These are phyloP conservation scores for Falco cherrug DNA, from an alignment of 2,797 vertebrate genomes.

Conservation along the genomic window DNA sequence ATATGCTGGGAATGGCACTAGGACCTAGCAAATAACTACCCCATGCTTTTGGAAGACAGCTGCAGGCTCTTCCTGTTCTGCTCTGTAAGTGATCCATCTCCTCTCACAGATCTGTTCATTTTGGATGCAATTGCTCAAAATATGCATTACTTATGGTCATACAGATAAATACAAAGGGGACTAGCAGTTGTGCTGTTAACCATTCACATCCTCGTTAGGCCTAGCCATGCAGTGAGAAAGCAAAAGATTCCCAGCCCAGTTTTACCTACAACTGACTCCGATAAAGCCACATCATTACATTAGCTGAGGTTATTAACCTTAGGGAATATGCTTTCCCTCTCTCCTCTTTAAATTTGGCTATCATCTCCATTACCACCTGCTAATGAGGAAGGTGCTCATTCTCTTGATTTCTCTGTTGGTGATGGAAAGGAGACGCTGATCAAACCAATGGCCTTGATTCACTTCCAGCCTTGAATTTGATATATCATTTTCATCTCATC, in stretches of 20 bases:
- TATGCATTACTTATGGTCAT: slow-evolving; percentile 47
- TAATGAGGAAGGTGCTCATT: background rate
- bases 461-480: background rate
- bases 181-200: slow-evolving; percentile 43
- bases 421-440: background rate
- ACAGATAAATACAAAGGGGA: slow-evolving; percentile 32
- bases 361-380: background rate
- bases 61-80: slow-evolving; percentile 64
- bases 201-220: background rate
- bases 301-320: background rate
- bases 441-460: background rate
- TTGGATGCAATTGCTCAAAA: slow-evolving; percentile 51
- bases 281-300: background rate
- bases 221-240: background rate
- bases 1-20: slow-evolving; percentile 15
- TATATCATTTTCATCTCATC: background rate
- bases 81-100: slow-evolving; percentile 51
- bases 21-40: slow-evolving; percentile 49
- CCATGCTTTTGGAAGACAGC: slow-evolving; percentile 55
- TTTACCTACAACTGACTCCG: background rate
- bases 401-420: background rate
- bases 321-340: background rate
- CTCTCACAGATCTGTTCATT: slow-evolving; percentile 51
- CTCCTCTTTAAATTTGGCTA: background rate
- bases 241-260: background rate